These are phyloP conservation scores for Casuarius casuarius DNA, from an alignment of 2,113 vertebrate species.

Conservation along the genomic window DNA sequence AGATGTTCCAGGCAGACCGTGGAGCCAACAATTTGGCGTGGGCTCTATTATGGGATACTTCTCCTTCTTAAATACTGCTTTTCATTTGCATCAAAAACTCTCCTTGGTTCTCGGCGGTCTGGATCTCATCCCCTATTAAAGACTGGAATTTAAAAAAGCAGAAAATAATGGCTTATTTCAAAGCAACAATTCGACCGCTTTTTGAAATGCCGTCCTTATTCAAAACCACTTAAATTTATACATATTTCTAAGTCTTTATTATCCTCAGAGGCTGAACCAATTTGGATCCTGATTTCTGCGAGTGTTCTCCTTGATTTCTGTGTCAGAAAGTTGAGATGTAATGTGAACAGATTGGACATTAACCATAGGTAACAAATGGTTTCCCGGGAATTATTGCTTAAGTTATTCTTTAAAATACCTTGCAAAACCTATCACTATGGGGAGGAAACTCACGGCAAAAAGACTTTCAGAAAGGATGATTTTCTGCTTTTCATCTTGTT, in stretches of 20 bases:
- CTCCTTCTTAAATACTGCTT: constrained; percentile 71
- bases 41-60: constrained; percentile 61
- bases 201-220: constrained; percentile 69
- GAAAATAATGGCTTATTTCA: constrained; percentile 75
- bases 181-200: constrained; percentile 65
- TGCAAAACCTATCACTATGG: background rate
- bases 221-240: constrained; percentile 70
- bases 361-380: constrained; percentile 28
- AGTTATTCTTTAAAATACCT: constrained; percentile 50
- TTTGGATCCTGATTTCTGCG: constrained; percentile 57
- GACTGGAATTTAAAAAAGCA: constrained; percentile 56
- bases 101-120: constrained; percentile 46
- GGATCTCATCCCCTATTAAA: constrained; percentile 62
- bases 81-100: constrained; percentile 66
- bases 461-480: background rate
- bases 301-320: constrained; percentile 59
- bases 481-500: background rate
- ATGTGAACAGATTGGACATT: background rate
- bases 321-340: constrained; percentile 53
- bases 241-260: constrained; percentile 67
- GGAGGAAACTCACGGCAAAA: background rate
- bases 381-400: constrained; percentile 42
- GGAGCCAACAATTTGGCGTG: background rate
- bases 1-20: background rate
- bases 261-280: constrained; percentile 66